phyloP scores from a whole-genome alignment of 1,140 invertebrate species.

The Coelopa frigida region DNA sequence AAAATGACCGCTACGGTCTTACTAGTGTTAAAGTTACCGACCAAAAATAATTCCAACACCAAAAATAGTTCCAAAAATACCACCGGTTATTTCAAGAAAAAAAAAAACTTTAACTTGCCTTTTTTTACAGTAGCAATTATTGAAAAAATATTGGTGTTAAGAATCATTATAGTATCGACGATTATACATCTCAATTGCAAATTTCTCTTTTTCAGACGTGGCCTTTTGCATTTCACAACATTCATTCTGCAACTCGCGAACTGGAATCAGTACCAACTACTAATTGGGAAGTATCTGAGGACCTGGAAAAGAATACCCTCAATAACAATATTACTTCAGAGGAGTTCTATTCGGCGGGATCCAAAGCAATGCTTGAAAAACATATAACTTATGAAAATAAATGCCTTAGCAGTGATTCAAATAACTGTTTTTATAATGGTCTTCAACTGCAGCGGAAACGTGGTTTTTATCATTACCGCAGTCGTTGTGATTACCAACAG shows the following conservation, averaged over 20 bases:
- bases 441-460: too few species aligned
- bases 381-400: too few species aligned
- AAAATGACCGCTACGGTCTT: too few species aligned
- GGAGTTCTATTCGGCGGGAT: not conserved
- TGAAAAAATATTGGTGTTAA: not conserved
- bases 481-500: too few species aligned
- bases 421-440: too few species aligned
- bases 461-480: too few species aligned
- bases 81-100: not conserved
- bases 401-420: too few species aligned
- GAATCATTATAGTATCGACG: not conserved
- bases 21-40: conserved; percentile 1
- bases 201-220: conserved; percentile 28
- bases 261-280: conserved; percentile 1
- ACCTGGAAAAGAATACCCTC: not conserved
- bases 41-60: conserved; percentile 1
- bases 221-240: conserved; percentile 37
- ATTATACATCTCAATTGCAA: conserved; percentile 4
- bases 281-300: not conserved
- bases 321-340: not conserved
- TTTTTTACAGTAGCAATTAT: not conserved
- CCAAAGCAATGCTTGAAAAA: too few species aligned
- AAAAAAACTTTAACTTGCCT: not conserved
- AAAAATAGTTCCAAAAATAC: not conserved
- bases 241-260: not conserved